A percentile compares a stretch with the other conserved stretches of the same genome.
These are phyloP conservation scores for Girardinus metallicus DNA, from an alignment of 2,797 vertebrate species.

Conservation along the genomic window DNA sequence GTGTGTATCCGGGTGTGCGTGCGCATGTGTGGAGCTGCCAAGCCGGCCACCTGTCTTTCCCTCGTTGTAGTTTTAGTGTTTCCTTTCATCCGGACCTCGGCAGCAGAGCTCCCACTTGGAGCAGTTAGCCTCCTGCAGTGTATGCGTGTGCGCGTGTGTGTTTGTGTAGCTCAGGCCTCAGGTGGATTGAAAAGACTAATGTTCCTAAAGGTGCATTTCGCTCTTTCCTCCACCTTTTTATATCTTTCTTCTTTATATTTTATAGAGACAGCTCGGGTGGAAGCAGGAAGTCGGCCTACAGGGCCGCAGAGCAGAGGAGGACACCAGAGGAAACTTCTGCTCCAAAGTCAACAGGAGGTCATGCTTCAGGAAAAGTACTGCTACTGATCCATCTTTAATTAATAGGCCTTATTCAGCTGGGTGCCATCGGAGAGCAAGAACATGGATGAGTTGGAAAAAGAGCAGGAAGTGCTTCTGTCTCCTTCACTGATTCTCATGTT, in stretches of 20 bases:
- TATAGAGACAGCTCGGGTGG: slow-evolving; percentile 77
- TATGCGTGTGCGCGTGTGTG: slow-evolving; percentile 51
- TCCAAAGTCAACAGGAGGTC: slow-evolving; percentile 80
- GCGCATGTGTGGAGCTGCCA: slow-evolving; percentile 66
- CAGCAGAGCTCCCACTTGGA: slow-evolving; percentile 80
- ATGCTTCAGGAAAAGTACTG: slow-evolving; percentile 70
- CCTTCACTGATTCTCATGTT: slow-evolving; percentile 61
- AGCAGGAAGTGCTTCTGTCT: slow-evolving; percentile 69
- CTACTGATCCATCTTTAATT: slow-evolving; percentile 78
- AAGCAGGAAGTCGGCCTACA: slow-evolving; percentile 78
- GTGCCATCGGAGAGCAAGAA: slow-evolving; percentile 67
- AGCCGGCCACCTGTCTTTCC: slow-evolving; percentile 78
- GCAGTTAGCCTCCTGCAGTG: slow-evolving; percentile 76
- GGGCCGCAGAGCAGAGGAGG: slow-evolving; percentile 67
- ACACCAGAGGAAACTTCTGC: slow-evolving; percentile 74
- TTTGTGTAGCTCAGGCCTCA: slow-evolving; percentile 63
- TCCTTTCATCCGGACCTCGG: slow-evolving; percentile 80
- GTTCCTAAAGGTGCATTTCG: slow-evolving; percentile 78
- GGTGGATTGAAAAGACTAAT: slow-evolving; percentile 75
- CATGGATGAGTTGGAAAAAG: slow-evolving; percentile 68
- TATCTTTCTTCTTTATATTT: slow-evolving; percentile 80
- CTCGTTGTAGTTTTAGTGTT: slow-evolving; percentile 83
- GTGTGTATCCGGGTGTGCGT: slow-evolving; percentile 34
- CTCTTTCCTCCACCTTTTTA: slow-evolving; percentile 74
- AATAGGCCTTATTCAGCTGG: slow-evolving; percentile 73